Evolutionary conservation across 1,140 invertebrate genomes (phyloP).

Genomic region (Palaemon carinicauda): DNA sequence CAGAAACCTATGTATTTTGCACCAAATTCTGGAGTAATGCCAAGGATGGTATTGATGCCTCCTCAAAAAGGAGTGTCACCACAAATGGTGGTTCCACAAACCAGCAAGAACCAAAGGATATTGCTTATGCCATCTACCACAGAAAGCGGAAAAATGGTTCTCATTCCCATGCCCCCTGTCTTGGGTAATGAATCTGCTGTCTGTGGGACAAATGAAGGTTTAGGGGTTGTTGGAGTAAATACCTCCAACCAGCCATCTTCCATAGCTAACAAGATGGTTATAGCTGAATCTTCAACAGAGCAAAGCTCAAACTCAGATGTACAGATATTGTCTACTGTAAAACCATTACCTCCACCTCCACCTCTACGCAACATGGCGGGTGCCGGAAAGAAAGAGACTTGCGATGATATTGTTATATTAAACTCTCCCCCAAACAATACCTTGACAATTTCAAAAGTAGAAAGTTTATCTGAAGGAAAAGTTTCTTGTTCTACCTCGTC

Average conservation of each 20-base stretch:
- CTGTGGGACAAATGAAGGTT: background rate
- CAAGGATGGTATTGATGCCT: slow-evolving; percentile 34
- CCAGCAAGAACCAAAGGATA: slow-evolving; percentile 28
- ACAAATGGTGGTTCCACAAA: slow-evolving; percentile 1
- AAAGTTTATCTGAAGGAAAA: background rate
- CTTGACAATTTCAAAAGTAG: background rate
- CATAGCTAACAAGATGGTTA: no score
- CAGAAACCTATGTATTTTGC: slow-evolving; percentile 16
- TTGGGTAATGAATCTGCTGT: background rate
- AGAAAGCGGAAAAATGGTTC: slow-evolving; percentile 34
- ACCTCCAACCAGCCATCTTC: no score
- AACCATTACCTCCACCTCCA: no score
- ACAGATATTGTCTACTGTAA: no score
- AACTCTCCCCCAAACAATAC: slow-evolving; percentile 3
- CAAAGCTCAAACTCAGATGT: no score
- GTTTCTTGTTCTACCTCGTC: no score
- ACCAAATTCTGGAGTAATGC: background rate
- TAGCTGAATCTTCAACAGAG: no score
- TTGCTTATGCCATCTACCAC: slow-evolving; percentile 23
- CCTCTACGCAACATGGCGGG: no score
- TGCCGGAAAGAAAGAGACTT: background rate
- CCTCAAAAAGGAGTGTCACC: background rate
- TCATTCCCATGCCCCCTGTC: background rate
- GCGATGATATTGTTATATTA: slow-evolving; percentile 37
- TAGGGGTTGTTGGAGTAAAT: background rate